Evolutionary conservation across 2,113 vertebrate genomes (phyloP).

Genomic region (Ammospiza nelsoni): DNA sequence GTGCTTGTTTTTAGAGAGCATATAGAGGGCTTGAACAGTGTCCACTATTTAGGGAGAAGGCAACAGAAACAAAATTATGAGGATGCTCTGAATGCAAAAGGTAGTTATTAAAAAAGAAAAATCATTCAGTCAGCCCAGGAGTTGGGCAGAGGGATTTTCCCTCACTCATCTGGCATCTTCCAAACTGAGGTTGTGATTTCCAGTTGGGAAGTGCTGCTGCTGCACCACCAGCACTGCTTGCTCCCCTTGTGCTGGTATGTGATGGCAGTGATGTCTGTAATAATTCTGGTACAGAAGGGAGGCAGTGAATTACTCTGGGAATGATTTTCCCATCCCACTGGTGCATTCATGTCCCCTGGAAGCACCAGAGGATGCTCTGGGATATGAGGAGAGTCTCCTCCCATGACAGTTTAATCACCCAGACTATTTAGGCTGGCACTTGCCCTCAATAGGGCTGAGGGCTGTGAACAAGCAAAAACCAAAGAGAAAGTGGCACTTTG

Average conservation of each 20-base stretch:
- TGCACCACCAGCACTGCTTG: background rate
- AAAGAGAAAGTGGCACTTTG: background rate
- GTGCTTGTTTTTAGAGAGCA: background rate
- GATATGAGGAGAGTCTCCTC: fast-evolving
- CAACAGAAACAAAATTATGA: background rate
- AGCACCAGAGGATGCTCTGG: background rate
- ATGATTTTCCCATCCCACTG: background rate
- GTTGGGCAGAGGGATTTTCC: background rate
- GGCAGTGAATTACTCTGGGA: background rate
- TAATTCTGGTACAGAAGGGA: background rate
- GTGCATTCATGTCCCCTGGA: background rate
- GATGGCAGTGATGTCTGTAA: background rate
- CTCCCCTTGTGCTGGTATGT: background rate
- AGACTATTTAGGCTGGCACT: background rate
- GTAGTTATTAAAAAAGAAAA: background rate
- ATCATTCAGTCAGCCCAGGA: background rate
- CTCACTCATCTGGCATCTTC: background rate
- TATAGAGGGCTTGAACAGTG: background rate
- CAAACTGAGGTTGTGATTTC: background rate
- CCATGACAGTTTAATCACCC: background rate
- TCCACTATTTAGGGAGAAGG: background rate
- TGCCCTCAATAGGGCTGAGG: background rate
- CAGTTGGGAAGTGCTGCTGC: background rate
- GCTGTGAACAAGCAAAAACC: background rate
- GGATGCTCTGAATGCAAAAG: background rate